Base-by-base conservation (phyloP, 2,797 vertebrate genomes). In the Amphiprion clarkii region DNA sequence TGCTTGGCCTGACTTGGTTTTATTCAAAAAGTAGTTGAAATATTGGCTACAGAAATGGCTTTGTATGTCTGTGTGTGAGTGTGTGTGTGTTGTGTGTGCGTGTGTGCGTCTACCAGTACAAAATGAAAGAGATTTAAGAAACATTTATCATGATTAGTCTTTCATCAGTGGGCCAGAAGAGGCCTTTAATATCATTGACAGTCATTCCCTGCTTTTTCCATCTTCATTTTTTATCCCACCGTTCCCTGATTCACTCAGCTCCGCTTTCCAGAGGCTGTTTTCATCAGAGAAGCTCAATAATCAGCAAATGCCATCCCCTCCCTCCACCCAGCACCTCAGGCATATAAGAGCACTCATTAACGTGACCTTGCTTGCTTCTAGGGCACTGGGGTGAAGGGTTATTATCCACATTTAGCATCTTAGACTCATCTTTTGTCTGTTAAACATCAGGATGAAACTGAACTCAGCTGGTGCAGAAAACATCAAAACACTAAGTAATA, bases 81-180 rank as follows among this genome's bases (percentile, higher is more conserved):
- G 39, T 52, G 46, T 64, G 59, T 59, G 67, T 31, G 67, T 48
- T 23, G 25, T 46, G 39, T 52, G 46, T 60, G 56, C n/a, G 33
- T 23, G 58, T 55, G 62, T 67, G 53, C 55, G 12, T 75, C 23
- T 62, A 27, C n/a, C 5, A 3, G 25, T 60, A 23, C 51, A 71
- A 88, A 88, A 87, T 82, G 76, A 82, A 67, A 59, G 14, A 63
- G 66, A 74, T 49, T 79, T 78, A 84, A 85, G 74, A 67, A 78
- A 71, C 82, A 86, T 92, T 89, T 85, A 89, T 91, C 86, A 81
- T 88, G 82, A 90, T 92, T 88, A 87, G 86, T 88, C 87, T 78
- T 88, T 89, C 83, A 89, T 90, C 87, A 89, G 82, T 76, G 79
- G 82, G 79, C 79, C 79, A 89, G 76, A 90, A 78, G 81, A 87